A percentile compares a stretch with the other conserved stretches of the same genome.
phyloP scores from a whole-genome alignment of 1,140 invertebrate species.

The Phortica variegata region DNA sequence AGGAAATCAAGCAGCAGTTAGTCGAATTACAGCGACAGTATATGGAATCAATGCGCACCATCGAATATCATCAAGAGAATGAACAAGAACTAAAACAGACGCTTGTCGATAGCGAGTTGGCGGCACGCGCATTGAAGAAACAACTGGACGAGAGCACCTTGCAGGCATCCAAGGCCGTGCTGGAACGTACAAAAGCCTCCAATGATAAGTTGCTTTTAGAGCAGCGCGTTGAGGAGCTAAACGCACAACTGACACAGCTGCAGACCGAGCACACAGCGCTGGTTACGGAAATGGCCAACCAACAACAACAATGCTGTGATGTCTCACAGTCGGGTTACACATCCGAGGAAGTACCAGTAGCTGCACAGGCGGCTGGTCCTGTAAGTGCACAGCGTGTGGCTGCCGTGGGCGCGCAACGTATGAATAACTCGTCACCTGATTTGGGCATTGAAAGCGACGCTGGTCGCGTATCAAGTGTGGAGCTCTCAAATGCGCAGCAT shows the following conservation, averaged over 20 bases:
- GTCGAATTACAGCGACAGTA: conserved; percentile 27
- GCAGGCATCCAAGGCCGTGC: conserved; percentile 63
- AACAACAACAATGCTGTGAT: conserved; percentile 36
- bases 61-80: conserved; percentile 50
- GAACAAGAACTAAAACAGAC: conserved; percentile 48
- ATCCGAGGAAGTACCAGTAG: conserved; percentile 43
- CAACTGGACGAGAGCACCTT: conserved; percentile 47
- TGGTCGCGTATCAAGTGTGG: conserved; percentile 62
- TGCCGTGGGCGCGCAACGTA: conserved; percentile 36
- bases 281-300: conserved; percentile 1
- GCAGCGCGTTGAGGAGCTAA: conserved; percentile 52
- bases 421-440: conserved; percentile 67
- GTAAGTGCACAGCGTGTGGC: conserved; percentile 1
- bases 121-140: conserved; percentile 38
- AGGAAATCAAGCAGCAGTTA: conserved; percentile 34
- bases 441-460: conserved; percentile 72
- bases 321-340: conserved; percentile 48
- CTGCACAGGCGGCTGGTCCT: conserved; percentile 2
- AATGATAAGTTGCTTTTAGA: conserved; percentile 62
- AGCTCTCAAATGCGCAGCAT: conserved; percentile 43
- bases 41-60: conserved; percentile 15
- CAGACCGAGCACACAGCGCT: conserved; percentile 15
- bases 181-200: conserved; percentile 66
- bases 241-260: conserved; percentile 35
- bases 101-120: conserved; percentile 43